Base-by-base conservation (phyloP, 1,140 invertebrate genomes). In the Bemisia tabaci region DNA sequence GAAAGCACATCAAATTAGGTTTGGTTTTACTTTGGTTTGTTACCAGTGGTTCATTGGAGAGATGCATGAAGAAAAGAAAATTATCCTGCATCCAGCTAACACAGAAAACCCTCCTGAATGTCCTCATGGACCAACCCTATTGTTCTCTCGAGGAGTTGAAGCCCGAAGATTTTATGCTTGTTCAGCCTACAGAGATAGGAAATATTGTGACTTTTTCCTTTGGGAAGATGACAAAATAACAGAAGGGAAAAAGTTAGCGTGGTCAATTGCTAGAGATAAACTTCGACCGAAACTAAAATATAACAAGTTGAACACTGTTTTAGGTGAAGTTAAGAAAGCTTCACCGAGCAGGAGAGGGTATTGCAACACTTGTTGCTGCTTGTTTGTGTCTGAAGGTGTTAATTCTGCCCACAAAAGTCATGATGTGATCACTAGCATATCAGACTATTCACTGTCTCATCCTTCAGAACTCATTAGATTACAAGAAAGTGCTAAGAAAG, bases 181-280 rank as follows among this genome's bases (percentile, higher is more conserved):
- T 75, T 85, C 92, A 1, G 89, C 88, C 1, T 90, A 86, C 72
- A 81, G 91, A 67, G 85, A 90, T 72, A 75, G 82, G 69, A 91
- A 90, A 73, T 76, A 85, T 0, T 94, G 90, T 72, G 78, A 79
- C 2, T 87, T 90, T 74, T 84, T 82, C 69, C 76, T 85, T 21
- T 79, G 82, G 60, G 77, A 83, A 72, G 80, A 81, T 59, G 78
- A 84, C 65, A 76, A 62, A 67, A 77, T 33, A 77, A 76, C 59
- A 81, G 82, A 73, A 67, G 69, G 77, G 78, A 70, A 75, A 80
- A 76, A 81, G 69, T 72, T 77, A 68, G 76, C 77, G 59, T 83
- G 82, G 76, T 77, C 81, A 66, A 72, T 72, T 39, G 73, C 83
- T 65, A 79, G 74, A 48, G 78, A 80, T 26, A 80, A 82, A 67